Percentiles rank a stretch among this genome's conserved stretches.
These are phyloP conservation scores for Tautogolabrus adspersus DNA, from an alignment of 2,113 vertebrate genomes.

Conservation along the genomic window DNA sequence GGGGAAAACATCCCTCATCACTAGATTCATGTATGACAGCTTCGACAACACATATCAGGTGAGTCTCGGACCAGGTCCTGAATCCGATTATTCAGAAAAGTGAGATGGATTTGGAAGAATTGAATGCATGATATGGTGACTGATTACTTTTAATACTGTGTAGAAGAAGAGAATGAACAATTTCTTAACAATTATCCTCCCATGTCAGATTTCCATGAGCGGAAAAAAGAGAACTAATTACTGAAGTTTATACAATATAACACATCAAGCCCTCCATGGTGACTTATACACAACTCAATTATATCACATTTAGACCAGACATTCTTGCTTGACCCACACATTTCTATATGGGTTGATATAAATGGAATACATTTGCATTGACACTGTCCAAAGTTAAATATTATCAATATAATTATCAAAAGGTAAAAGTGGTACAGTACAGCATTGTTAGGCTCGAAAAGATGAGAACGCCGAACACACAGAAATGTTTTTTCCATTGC, in stretches of 20 bases:
- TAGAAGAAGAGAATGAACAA: not conserved
- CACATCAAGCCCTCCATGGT: not conserved
- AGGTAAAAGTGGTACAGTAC: too few species aligned
- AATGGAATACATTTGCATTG: too few species aligned
- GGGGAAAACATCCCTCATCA: conserved; percentile 86
- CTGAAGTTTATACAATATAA: not conserved
- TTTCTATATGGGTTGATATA: too few species aligned
- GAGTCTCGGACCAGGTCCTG: conserved; percentile 23
- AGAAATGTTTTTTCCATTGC: too few species aligned
- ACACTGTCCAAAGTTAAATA: too few species aligned
- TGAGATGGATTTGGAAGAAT: not conserved
- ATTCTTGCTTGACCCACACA: too few species aligned
- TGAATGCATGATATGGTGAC: not conserved
- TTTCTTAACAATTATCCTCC: not conserved
- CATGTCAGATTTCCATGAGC: not conserved
- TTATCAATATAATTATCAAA: too few species aligned
- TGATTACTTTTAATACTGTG: not conserved
- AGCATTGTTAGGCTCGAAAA: too few species aligned
- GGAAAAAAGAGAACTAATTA: not conserved
- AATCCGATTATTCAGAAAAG: not conserved
- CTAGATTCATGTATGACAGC: conserved; percentile 87
- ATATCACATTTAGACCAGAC: too few species aligned
- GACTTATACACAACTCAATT: conserved; percentile 3
- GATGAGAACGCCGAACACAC: too few species aligned
- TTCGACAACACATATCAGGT: conserved; percentile 88